Base-by-base conservation (phyloP, 2,888 invertebrate species). In the Nymphalis polychloros region DNA sequence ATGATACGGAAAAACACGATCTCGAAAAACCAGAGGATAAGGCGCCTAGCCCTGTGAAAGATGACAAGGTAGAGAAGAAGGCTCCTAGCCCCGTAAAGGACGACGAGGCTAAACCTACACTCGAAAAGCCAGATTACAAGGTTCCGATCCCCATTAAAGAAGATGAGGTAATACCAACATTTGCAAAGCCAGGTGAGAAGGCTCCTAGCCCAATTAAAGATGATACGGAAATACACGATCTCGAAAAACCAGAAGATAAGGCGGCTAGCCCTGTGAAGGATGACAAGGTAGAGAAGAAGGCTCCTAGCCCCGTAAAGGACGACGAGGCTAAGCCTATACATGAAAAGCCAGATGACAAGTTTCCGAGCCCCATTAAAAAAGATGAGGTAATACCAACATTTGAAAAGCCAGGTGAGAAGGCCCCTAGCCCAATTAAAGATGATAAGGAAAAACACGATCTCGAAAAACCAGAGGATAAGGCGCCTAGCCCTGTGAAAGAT, bases 141-240 rank as follows among this genome's bases (percentile, higher is more conserved):
- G 50, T 1, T 0, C 57, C 68, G 16, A 70, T 64, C 19, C 63
- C 69, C 0, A 35, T 66, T 0, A 53, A 66, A 8, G 50, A 57
- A 68, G 23, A 35, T 2, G 17, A 48, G 16, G 41, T 3, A 0
- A 52, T 23, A 23, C 57, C 31, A 48, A 1, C 60, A 2, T 19
- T 19, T 5, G 60, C 57, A 23, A 60, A 57, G 7, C 10, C 20
- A 68, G 23, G 0, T 19, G 5, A 17, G 16, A 52, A 62, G 16
- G 8, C 8, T 2, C 35, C 59, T 0, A 72, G 67, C 41, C 67
- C 68, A 8, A 47, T 52, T 2, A 23, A 23, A 4, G 10, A 41
- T 0, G 71, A 67, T 1, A 68, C 71, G 0, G 74, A 71, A 16
- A 65, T 53, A 8, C 52, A 57, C 1, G 73, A 68, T n/a, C 63